Base-by-base conservation (phyloP, 2,888 invertebrate species). In the Eucera pruinosa region DNA sequence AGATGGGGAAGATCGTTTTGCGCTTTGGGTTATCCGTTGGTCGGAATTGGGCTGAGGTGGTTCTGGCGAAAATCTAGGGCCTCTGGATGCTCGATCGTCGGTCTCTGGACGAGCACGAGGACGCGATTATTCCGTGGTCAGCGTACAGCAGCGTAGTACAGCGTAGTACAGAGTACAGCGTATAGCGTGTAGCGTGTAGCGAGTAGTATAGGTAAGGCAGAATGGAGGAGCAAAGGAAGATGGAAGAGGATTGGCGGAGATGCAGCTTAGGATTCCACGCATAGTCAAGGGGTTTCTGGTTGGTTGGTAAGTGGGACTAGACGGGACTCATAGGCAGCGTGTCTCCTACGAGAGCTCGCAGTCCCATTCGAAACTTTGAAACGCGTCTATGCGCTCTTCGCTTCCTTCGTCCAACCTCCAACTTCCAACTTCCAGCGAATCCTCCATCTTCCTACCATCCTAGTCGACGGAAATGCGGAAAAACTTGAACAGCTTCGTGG, bases 251-350 rank as follows among this genome's bases (percentile, higher is more conserved):
- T 87, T 88, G 89, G 87, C 85, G 86, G 89, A 88, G 89, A 89
- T 88, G 83, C 85, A 83, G 88, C 86, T 89, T 90, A 88, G 89
- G 87, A 90, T 88, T 89, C 89, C 89, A 88, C 88, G 89, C 85
- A 90, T 89, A 90, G 89, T 88, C 89, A 84, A 80, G 81, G 85
- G 86, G 88, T 89, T 90, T 90, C 92, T 91, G 92, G 92, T 91
- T 91, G 92, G 91, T 89, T 88, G 91, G 91, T 91, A 91, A 92
- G 92, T 92, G 92, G 92, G 91, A 91, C 91, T 91, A 91, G 90
- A 91, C 90, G 92, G 92, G 91, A 91, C 91, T 92, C 92, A 91
- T 91, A 92, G 92, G 90, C 90, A 89, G 90, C 89, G 87, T 86
- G 89, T 90, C 89, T 90, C 87, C 90, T 90, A 90, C 91, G 90